phyloP scores from a whole-genome alignment of 2,888 invertebrate genomes.

The Mesorhabditis belari region DNA sequence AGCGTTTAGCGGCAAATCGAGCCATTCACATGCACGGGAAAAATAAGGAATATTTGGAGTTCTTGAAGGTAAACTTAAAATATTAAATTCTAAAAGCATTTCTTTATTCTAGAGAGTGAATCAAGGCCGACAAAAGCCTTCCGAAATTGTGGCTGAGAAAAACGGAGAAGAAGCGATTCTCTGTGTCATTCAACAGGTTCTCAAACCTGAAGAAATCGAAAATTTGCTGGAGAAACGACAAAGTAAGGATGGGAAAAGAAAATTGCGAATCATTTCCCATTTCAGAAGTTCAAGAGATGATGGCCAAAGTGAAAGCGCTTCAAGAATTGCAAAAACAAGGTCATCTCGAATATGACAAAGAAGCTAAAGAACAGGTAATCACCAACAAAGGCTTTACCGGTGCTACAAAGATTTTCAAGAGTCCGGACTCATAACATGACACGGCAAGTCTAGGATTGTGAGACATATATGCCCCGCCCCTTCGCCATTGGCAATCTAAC shows the following conservation, averaged over 20 bases:
- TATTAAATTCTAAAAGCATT: neutral
- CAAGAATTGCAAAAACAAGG: neutral
- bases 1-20: neutral
- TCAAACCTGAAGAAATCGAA: neutral
- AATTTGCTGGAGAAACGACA: neutral
- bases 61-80: neutral
- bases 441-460: too few species aligned
- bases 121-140: neutral
- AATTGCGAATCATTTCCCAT: neutral
- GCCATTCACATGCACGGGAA: neutral
- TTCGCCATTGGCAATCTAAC: too few species aligned
- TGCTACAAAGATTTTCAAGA: too few species aligned
- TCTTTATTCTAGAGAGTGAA: neutral
- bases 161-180: neutral
- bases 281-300: neutral
- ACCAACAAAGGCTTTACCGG: too few species aligned
- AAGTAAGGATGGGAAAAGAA: neutral
- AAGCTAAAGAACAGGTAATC: neutral
- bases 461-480: too few species aligned
- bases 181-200: neutral
- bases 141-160: neutral
- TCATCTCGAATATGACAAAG: neutral
- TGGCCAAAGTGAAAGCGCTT: neutral
- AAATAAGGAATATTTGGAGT: neutral
- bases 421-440: too few species aligned